A percentile compares a stretch with the other conserved stretches of the same genome.
phyloP scores from a whole-genome alignment of 2,888 invertebrate species.

The Hecatera dysodea region DNA sequence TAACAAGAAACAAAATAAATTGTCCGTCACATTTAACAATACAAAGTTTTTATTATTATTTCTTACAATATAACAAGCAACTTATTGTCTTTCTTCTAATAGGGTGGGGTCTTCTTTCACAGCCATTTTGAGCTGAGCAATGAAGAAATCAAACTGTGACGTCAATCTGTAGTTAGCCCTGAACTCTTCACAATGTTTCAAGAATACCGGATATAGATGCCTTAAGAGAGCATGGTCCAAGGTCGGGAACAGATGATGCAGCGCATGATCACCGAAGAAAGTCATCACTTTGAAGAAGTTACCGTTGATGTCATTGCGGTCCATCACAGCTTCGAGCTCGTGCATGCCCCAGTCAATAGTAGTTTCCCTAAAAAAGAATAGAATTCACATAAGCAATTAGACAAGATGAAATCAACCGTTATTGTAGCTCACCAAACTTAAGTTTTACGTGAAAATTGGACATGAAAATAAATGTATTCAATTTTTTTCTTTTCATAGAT shows the following conservation, averaged over 20 bases:
- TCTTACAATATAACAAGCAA: neutral
- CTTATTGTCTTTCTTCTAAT: conserved; percentile 40
- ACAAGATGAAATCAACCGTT: neutral
- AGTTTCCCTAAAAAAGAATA: conserved; percentile 77
- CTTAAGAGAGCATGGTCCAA: conserved; percentile 93
- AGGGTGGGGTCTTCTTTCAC: conserved; percentile 76
- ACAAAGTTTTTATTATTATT: neutral
- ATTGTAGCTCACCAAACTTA: too few relatives aligned
- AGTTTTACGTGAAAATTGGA: too few relatives aligned
- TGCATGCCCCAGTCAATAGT: conserved; percentile 94
- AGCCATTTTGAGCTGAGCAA: conserved; percentile 81
- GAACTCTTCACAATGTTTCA: conserved; percentile 92
- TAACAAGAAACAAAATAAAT: neutral
- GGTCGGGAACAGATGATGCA: conserved; percentile 96
- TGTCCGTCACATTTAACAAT: neutral
- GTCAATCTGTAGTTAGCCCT: conserved; percentile 87
- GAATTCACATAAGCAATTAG: neutral
- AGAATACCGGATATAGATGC: conserved; percentile 92
- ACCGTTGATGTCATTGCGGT: conserved; percentile 92
- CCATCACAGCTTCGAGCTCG: conserved; percentile 94
- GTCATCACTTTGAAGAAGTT: conserved; percentile 92
- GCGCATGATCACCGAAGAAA: conserved; percentile 94
- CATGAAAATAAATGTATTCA: too few relatives aligned
- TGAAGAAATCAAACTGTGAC: conserved; percentile 78
- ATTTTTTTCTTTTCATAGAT: too few relatives aligned